These are phyloP conservation scores for Melopsittacus undulatus DNA, from an alignment of 2,797 vertebrate genomes.

Conservation along the genomic window DNA sequence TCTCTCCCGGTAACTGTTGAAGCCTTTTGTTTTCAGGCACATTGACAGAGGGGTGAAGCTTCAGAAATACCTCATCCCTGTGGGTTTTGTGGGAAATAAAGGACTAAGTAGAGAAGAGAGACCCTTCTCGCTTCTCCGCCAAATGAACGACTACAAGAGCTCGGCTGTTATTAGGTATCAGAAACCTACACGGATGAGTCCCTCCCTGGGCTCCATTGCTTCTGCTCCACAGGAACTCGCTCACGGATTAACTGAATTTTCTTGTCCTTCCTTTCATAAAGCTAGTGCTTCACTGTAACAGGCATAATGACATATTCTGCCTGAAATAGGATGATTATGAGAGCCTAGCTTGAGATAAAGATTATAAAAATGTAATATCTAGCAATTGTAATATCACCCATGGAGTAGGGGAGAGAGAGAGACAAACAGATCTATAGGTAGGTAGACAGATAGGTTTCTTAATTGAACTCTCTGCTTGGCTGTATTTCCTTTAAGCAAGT, in stretches of 20 bases:
- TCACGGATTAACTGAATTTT: constrained; percentile 28
- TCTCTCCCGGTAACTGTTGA: neutral
- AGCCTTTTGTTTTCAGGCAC: constrained; percentile 22
- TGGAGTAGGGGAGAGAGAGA: neutral
- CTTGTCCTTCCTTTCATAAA: neutral
- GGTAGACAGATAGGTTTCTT: neutral
- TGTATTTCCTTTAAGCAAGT: neutral
- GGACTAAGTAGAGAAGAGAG: neutral
- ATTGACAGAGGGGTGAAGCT: neutral
- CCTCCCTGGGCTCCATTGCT: constrained; percentile 10
- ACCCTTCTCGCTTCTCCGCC: neutral
- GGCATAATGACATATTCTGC: neutral
- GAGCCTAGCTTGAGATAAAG: constrained; percentile 15
- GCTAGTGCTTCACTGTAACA: neutral
- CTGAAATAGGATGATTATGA: constrained; percentile 4
- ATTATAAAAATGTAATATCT: neutral
- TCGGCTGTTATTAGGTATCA: neutral
- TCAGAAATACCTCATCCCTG: constrained; percentile 17
- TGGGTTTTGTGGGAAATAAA: neutral
- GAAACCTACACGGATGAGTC: neutral
- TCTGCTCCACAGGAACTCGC: constrained; percentile 31
- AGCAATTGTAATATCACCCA: neutral
- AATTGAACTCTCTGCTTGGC: neutral
- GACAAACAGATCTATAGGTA: constrained; percentile 14
- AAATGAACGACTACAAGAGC: constrained; percentile 9